Percentiles rank a stretch among this genome's conserved stretches.
These are phyloP conservation scores for Anomalospiza imberbis DNA, from an alignment of 2,797 vertebrate species.

Conservation along the genomic window DNA sequence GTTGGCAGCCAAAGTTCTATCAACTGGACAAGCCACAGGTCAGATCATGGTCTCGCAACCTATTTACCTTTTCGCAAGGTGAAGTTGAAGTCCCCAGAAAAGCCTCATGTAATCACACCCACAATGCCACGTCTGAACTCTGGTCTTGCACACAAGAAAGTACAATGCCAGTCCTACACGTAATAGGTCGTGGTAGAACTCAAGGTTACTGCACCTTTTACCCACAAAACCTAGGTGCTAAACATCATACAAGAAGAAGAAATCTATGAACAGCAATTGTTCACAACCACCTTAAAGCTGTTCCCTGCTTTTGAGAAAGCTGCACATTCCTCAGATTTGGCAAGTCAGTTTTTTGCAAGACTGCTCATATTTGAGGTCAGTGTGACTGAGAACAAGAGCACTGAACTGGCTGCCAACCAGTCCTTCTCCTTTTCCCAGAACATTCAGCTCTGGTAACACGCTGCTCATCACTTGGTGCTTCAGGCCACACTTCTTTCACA, in stretches of 20 bases:
- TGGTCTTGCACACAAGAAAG: background rate
- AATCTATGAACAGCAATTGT: fast-evolving
- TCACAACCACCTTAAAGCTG: background rate
- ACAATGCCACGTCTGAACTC: background rate
- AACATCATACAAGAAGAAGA: background rate
- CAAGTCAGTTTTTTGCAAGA: background rate
- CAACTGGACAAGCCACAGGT: background rate
- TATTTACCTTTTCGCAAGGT: background rate
- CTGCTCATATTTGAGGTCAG: background rate
- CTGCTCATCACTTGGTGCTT: background rate
- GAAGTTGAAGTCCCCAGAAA: background rate
- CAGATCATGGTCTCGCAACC: background rate
- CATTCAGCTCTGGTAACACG: fast-evolving
- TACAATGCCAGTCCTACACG: background rate
- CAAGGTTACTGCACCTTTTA: background rate
- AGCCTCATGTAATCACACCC: background rate
- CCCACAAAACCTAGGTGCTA: background rate
- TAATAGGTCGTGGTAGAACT: fast-evolving
- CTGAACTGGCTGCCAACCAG: background rate
- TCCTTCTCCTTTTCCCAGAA: background rate
- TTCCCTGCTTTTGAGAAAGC: background rate
- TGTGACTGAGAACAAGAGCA: background rate
- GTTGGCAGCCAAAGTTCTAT: background rate
- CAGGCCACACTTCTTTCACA: background rate
- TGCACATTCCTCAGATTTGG: background rate